Percentiles rank a stretch among this genome's conserved stretches.
These are phyloP conservation scores for Nudaria mundana DNA, from an alignment of 2,888 invertebrate species.

Conservation along the genomic window DNA sequence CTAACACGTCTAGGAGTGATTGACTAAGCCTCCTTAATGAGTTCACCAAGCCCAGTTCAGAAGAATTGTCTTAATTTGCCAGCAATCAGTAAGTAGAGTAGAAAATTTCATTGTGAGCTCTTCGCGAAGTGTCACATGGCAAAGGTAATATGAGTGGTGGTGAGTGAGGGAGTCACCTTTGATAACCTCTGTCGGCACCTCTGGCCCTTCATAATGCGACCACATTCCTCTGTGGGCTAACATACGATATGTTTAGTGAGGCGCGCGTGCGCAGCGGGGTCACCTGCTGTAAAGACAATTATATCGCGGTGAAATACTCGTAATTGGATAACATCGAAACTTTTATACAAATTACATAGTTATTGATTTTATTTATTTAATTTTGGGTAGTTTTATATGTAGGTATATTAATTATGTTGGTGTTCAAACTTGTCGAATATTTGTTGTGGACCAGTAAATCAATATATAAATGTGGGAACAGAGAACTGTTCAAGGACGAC, in stretches of 20 bases:
- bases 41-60: no score
- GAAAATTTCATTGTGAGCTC: not conserved
- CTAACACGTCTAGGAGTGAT: no score
- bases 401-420: slow-evolving; percentile 1
- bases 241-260: no score
- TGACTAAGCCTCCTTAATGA: no score
- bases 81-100: no score
- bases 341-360: slow-evolving; percentile 7
- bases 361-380: slow-evolving; percentile 3
- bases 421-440: not conserved
- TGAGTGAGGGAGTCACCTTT: not conserved
- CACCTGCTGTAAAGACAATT: slow-evolving; percentile 29
- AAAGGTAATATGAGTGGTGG: not conserved
- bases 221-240: slow-evolving; percentile 22
- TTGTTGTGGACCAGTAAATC: not conserved
- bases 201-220: slow-evolving; percentile 19
- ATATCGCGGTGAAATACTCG: slow-evolving; percentile 23
- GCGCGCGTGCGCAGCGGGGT: slow-evolving; percentile 13
- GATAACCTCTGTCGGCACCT: slow-evolving; percentile 6
- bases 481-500: not conserved
- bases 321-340: slow-evolving; percentile 9
- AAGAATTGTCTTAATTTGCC: no score
- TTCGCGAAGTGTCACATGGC: slow-evolving; percentile 4
- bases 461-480: slow-evolving; percentile 2
- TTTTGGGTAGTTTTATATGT: slow-evolving; percentile 2